phyloP scores from a whole-genome alignment of 1,140 invertebrate species.

The Fopius arisanus region DNA sequence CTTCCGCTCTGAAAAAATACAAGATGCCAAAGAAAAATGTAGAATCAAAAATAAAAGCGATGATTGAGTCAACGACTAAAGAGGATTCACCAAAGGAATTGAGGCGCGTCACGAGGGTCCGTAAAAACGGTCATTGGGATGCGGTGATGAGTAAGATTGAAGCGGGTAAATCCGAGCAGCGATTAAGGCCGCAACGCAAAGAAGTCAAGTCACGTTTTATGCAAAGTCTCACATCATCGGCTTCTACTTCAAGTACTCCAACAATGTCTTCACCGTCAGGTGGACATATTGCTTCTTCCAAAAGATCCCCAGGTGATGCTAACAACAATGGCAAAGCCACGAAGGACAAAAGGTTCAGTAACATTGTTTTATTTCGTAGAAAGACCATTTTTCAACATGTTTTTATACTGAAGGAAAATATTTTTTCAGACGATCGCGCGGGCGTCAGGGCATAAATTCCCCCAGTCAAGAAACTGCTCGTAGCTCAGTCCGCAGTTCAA shows the following conservation, averaged over 20 bases:
- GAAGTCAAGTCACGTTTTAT: conserved; percentile 83
- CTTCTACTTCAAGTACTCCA: conserved; percentile 37
- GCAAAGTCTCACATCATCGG: conserved; percentile 46
- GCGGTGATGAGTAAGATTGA: conserved; percentile 84
- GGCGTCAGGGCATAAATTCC: conserved; percentile 55
- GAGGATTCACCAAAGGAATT: conserved; percentile 57
- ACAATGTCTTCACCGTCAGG: conserved; percentile 44
- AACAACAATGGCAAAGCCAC: conserved; percentile 52
- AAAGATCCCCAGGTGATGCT: conserved; percentile 41
- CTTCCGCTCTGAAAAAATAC: conserved; percentile 70
- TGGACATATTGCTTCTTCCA: conserved; percentile 37
- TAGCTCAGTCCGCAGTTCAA: conserved; percentile 63
- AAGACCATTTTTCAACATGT: conserved; percentile 17
- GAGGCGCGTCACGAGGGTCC: conserved; percentile 49
- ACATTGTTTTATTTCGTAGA: not conserved
- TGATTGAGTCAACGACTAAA: conserved; percentile 68
- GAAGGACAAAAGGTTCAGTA: conserved; percentile 56
- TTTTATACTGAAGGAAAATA: conserved; percentile 1
- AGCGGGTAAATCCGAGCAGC: conserved; percentile 74
- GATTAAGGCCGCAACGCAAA: conserved; percentile 73
- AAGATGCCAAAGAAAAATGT: conserved; percentile 80
- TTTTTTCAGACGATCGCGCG: conserved; percentile 51
- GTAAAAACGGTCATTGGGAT: conserved; percentile 75
- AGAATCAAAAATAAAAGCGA: conserved; percentile 76
- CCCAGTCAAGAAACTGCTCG: conserved; percentile 60